Evolutionary conservation across 2,888 invertebrate genomes (phyloP).

Genomic region (Melieria crassipennis): DNA sequence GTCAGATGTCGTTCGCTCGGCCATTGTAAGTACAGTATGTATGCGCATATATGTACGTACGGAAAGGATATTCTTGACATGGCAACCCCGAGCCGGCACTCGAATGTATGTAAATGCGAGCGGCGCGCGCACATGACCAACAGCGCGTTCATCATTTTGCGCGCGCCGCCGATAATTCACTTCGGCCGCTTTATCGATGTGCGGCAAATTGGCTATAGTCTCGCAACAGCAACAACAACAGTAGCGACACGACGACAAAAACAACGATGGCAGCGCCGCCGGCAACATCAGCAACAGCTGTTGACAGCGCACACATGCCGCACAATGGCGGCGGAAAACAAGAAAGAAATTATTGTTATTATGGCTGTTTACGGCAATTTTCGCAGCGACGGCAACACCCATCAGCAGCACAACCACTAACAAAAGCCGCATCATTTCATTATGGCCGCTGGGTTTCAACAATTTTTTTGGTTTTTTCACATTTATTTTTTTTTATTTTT

Average conservation of each 20-base stretch:
- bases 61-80: not conserved
- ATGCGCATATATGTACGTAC: constrained; percentile 16
- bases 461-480: not conserved
- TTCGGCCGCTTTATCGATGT: constrained; percentile 30
- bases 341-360: constrained; percentile 4
- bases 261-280: constrained; percentile 11
- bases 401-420: constrained; percentile 35
- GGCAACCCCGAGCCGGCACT: not conserved
- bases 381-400: not conserved
- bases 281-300: constrained; percentile 29
- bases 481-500: not conserved
- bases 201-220: constrained; percentile 28
- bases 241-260: too few relatives aligned
- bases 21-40: not conserved
- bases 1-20: not conserved
- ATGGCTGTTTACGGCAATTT: not conserved
- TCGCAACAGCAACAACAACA: constrained; percentile 1
- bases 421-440: constrained; percentile 12
- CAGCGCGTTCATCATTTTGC: too few relatives aligned
- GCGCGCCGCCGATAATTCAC: constrained; percentile 11
- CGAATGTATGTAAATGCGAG: too few relatives aligned
- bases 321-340: not conserved
- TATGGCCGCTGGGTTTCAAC: not conserved
- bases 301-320: constrained; percentile 16
- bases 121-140: too few relatives aligned